A percentile compares a stretch with the other conserved stretches of the same genome.
Evolutionary conservation across 1,140 invertebrate species (phyloP).

Genomic region (Drosophila bocki): DNA sequence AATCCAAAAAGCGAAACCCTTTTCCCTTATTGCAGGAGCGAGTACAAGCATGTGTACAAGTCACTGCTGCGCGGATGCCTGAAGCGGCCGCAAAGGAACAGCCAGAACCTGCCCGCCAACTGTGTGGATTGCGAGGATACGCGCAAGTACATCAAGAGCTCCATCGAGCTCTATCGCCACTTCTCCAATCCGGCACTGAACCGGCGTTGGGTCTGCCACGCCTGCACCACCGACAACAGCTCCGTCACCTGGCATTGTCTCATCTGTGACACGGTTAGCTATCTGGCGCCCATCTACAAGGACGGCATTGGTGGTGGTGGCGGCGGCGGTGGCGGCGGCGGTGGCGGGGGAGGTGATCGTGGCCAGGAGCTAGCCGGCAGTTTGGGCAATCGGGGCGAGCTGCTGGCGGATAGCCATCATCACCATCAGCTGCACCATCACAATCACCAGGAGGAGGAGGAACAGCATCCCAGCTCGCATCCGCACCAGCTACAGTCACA

Average conservation of each 20-base stretch:
- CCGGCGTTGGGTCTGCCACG: conserved; percentile 79
- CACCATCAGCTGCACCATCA: conserved; percentile 21
- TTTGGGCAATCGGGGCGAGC: conserved; percentile 14
- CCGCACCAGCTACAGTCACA: conserved; percentile 32
- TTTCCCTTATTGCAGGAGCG: conserved; percentile 40
- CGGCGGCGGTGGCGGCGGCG: background rate
- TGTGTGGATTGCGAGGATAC: conserved; percentile 83
- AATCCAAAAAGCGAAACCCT: conserved; percentile 23
- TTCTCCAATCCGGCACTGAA: conserved; percentile 83
- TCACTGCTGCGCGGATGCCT: conserved; percentile 80
- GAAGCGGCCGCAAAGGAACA: conserved; percentile 77
- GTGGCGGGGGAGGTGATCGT: background rate
- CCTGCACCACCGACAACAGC: conserved; percentile 78
- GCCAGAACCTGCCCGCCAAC: conserved; percentile 75
- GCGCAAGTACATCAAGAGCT: conserved; percentile 80
- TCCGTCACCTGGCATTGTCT: conserved; percentile 85
- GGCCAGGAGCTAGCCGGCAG: conserved; percentile 35
- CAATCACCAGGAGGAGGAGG: conserved; percentile 14
- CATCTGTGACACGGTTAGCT: conserved; percentile 83
- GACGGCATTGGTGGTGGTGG: conserved; percentile 52
- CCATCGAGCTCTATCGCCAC: conserved; percentile 80
- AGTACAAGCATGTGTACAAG: conserved; percentile 76
- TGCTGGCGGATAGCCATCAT: conserved; percentile 24
- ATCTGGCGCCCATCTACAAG: conserved; percentile 84
- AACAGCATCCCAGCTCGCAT: conserved; percentile 20